Base-by-base conservation (phyloP, 2,888 invertebrate genomes). In the Drosophila nr. perissopoda region DNA sequence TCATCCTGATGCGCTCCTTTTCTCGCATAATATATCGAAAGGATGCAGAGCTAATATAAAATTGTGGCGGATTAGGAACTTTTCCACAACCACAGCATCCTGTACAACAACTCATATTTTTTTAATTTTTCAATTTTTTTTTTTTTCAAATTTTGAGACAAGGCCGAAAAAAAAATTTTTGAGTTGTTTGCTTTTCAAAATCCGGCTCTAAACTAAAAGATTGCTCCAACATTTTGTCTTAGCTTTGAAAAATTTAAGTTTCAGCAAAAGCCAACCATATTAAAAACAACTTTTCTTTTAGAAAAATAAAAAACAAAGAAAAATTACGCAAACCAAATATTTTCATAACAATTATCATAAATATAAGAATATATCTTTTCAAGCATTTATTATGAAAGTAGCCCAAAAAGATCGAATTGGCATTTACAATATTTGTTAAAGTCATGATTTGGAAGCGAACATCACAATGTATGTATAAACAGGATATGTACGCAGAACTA, bases 31-130 rank as follows among this genome's bases (percentile, higher is more conserved):
- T 13, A 16, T 31, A 52, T 11, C 46, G 46, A 42, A 11, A 65
- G 0, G 34, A 2, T 3, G 65, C 66, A 0, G 29, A 21, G 16
- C 65, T 64, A 0, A 64, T 16, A n/a, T 36, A 64, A 18, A 18
- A 52, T 3, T 53, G 66, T 1, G 66, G 65, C 8, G 46, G 53
- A 18, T 53, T 46, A 13, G 65, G 66, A 21, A 18, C 0, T 33
- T 21, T 42, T 36, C 38, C 21, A 34, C 34, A 36, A 25, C 33
- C 27, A 40, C 25, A 2, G 21, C 64, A 52, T 8, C 36, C 18
- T 25, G 10, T 18, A 11, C 27, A 25, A 27, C 36, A 54, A 18
- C 16, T 38, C 56, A 56, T 56, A 18, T 27, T 49, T 49, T 4
- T 1, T 3, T 7, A 29, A 11, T n/a, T 29, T 6, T 11, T 18